A percentile compares a stretch with the other conserved stretches of the same genome.
Evolutionary conservation across 2,888 invertebrate genomes (phyloP).

Genomic region (Melolontha melolontha): DNA sequence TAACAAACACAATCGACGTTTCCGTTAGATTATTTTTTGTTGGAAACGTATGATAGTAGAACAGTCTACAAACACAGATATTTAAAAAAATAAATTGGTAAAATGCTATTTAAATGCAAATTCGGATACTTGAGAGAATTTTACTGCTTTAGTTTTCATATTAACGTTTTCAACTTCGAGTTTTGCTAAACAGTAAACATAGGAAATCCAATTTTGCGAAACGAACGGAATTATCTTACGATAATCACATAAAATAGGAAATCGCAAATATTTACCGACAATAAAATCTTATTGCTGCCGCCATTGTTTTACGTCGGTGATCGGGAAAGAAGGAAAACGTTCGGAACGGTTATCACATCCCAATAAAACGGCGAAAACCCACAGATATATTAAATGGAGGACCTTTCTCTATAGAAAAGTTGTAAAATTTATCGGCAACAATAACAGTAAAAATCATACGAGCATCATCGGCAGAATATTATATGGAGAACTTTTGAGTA

Average conservation of each 20-base stretch:
- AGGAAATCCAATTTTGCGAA: too few relatives aligned
- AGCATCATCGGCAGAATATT: slow-evolving; percentile 30
- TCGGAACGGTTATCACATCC: slow-evolving; percentile 28
- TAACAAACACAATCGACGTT: too few relatives aligned
- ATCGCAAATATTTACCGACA: slow-evolving; percentile 35
- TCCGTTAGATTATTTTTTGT: too few relatives aligned
- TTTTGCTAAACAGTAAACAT: too few relatives aligned
- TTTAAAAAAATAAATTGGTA: too few relatives aligned
- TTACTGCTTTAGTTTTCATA: too few relatives aligned
- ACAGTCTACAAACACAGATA: too few relatives aligned
- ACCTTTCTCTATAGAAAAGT: slow-evolving; percentile 14
- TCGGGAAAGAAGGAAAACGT: slow-evolving; percentile 12
- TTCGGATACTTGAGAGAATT: too few relatives aligned
- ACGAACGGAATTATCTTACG: slow-evolving; percentile 6
- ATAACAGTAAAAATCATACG: slow-evolving; percentile 37
- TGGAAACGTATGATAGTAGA: too few relatives aligned
- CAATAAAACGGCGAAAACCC: slow-evolving; percentile 19
- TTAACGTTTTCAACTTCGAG: too few relatives aligned
- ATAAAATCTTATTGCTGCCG: slow-evolving; percentile 34
- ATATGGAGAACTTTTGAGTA: slow-evolving; percentile 4
- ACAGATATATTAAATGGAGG: too few relatives aligned
- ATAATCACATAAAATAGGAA: slow-evolving; percentile 24
- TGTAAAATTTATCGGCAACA: slow-evolving; percentile 34
- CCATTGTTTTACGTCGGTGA: slow-evolving; percentile 29
- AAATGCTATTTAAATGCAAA: too few relatives aligned